Evolutionary conservation across 1,140 invertebrate genomes (phyloP).

Genomic region (Sinonovacula constricta): DNA sequence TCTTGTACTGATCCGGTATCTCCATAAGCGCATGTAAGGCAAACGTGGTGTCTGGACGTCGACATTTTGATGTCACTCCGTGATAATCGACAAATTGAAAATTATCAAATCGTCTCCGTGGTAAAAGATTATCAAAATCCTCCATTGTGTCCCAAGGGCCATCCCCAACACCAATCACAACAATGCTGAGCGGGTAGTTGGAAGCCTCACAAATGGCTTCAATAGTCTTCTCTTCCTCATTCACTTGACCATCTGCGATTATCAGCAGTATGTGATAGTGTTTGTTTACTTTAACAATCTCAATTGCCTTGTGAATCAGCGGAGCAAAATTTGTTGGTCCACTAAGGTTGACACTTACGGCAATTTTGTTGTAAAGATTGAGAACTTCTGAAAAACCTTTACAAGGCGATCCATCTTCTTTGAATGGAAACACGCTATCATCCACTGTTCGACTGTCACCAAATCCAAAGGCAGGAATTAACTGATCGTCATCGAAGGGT

Average conservation of each 20-base stretch:
- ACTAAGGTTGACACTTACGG: conserved; percentile 73
- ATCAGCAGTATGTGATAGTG: conserved; percentile 81
- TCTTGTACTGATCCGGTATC: conserved; percentile 81
- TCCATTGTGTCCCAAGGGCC: conserved; percentile 82
- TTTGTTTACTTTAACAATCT: conserved; percentile 77
- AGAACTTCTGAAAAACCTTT: conserved; percentile 79
- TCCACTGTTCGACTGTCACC: conserved; percentile 79
- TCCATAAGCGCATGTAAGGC: conserved; percentile 81
- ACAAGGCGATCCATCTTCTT: conserved; percentile 69
- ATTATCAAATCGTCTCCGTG: conserved; percentile 81
- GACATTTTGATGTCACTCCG: conserved; percentile 76
- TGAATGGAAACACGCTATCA: conserved; percentile 78
- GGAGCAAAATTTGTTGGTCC: conserved; percentile 81
- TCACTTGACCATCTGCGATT: conserved; percentile 81
- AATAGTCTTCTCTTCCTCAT: conserved; percentile 78
- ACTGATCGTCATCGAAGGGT: conserved; percentile 77
- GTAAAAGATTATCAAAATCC: conserved; percentile 81
- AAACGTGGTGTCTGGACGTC: conserved; percentile 79
- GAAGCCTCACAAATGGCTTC: conserved; percentile 81
- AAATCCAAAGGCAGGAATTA: conserved; percentile 80
- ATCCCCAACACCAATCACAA: conserved; percentile 82
- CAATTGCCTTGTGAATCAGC: conserved; percentile 79
- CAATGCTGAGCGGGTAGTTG: conserved; percentile 80
- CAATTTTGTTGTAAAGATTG: conserved; percentile 71
- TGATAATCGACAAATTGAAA: conserved; percentile 82